Base-by-base conservation (phyloP, 2,888 invertebrate genomes). In the Nephrotoma guestfalica region DNA sequence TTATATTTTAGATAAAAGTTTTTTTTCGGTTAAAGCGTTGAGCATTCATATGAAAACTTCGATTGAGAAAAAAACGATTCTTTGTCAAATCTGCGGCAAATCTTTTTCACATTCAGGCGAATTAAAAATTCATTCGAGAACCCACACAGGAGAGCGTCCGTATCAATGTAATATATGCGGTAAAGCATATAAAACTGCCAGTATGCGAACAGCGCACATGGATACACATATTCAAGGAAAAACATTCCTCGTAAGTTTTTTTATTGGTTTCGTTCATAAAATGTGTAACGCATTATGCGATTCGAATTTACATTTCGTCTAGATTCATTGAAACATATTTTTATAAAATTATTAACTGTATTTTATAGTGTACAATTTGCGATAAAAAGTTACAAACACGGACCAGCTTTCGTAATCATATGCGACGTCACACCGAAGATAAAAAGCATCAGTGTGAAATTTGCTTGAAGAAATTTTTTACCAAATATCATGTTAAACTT, bases 141-240 rank as follows among this genome's bases (percentile, higher is more conserved):
- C 96, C 87, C 97, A 97, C 91, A 97, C 97, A 0, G 97, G 97
- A 88, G 97, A 97, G 91, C 93, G 98, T 88, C 98, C 98, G n/a
- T 98, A 97, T 92, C 96, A 96, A 90, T 98, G 98, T 92, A 97
- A 97, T 92, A 96, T 98, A 88, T 98, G 98, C 92, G 97, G 97
- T 86, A 94, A 97, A 86, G 96, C 98, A 86, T 98, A 98, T 92
- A 98, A 98, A 87, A 98, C 98, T 86, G 98, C 98, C 92, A 98
- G 98, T 88, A 98, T 98, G 92, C 93, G 98, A 89, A 98, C 98
- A 92, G 98, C 98, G 41, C 98, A 98, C 93, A 98, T 98, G 98
- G 97, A 98, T 86, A 97, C 98, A 43, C 98, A 98, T 41, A 87
- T 87, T n/a, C 43, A 86, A 15, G 87, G 87, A 18, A 87, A 87